Evolutionary conservation across 2,113 vertebrate genomes (phyloP), one percentile per base, ranked within the genome.

Genomic region (Ctenomys sociabilis): DNA sequence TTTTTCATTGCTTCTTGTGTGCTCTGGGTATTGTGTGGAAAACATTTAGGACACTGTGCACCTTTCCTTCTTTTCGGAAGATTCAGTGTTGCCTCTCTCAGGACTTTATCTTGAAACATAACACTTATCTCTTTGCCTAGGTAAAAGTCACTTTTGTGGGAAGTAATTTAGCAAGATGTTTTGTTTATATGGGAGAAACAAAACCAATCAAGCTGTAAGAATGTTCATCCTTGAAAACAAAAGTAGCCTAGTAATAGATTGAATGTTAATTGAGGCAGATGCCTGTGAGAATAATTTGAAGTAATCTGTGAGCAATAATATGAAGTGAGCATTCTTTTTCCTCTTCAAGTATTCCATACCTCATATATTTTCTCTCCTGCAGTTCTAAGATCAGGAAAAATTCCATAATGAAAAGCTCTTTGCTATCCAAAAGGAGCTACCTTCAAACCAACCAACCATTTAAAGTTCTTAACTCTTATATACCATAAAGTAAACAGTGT

Each of bases 151-250:
- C 61, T 91, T 96, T 93, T 80, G 54, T 78, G 45, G 88, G 91
- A 93, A 49, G 66, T 78, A 89, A 93, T 95, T 91, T 91, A 95
- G 45, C 37, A 89, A 95, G 61, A 78, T 91, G 72, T 28, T 94
- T 96, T 96, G 52, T 91, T 96, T 96, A 94, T 14, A 24, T 63
- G 17, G 45, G n/a, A 91, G 63, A 61, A 93, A 82, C 66, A 83
- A 86, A 68, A 35, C 19, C 54, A 92, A 59, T 83, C 75, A 86
- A 40, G 21, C 61, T 83, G 21, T 88, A 88, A 91, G 96, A 73
- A 94, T 89, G 86, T 96, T 93, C 70, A 92, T 95, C 80, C 80
- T 91, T 88, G 90, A 94, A 73, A 94, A 94, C 61, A 96, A 86
- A 97, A 66, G 96, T 43, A 94, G 54, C 70, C 2, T 30, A 85